Base-by-base conservation (phyloP, 1,140 invertebrate species). In the Drosophila biarmipes region DNA sequence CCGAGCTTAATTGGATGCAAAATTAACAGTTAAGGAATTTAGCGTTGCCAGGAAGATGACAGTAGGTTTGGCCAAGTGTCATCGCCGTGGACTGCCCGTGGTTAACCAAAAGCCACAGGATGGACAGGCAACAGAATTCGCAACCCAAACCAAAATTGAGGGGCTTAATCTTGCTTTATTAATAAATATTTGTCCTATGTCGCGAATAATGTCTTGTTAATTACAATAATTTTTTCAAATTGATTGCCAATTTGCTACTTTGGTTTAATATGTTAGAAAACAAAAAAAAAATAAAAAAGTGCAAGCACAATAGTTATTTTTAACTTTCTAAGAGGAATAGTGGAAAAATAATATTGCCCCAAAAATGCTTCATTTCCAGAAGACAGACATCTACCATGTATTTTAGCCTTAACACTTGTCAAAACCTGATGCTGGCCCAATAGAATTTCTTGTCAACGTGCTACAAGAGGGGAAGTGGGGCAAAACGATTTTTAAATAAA, bases 1-100 rank as follows among this genome's bases (percentile, higher is more conserved):
- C 46, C 17, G 43, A 14, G 53, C 67, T 58, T 81, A 85, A 85
- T 85, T 86, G 81, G 85, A 81, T 81, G 62, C 63, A 68, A 85
- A 87, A 87, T 85, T 87, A 87, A 81, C 78, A 74, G 82, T 77
- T 78, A 69, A 77, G 34, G 52, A 45, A 73, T 40, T 56, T 74
- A 66, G 38, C 37, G 57, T 27, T 53, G 8, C 40, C 17, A 11
- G 21, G 24, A 6, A 15, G 29, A 8, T 15, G 34, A n/a, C 19
- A 19, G 19, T 11, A 4, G n/a, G 5, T 35, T 40, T 10, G 31
- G 66, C 42, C 4, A 31, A 49, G 11, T 54, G 48, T 19, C 38
- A 53, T 14, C 61, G 12, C 10, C 61, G 31, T 17, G 31, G 24
- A 11, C 27, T 64, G 27, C 37, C 19, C 17, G 29, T 31, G 49